Evolutionary conservation across 2,797 vertebrate species (phyloP).

Genomic region (Meriones psammophilus): DNA sequence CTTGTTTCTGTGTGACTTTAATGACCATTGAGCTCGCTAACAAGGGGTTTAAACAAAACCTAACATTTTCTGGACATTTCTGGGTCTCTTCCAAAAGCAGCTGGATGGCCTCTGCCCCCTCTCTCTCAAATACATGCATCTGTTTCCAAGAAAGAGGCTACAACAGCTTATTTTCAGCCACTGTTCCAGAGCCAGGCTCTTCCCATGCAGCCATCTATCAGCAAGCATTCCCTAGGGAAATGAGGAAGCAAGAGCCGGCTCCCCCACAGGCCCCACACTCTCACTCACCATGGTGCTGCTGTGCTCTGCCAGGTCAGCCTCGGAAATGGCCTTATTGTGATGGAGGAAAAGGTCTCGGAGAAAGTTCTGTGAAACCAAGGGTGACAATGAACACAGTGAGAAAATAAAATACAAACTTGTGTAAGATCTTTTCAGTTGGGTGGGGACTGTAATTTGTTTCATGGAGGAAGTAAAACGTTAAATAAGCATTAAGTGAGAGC

Average conservation of each 20-base stretch:
- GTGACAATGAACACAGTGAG: background rate
- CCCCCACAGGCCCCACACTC: rapidly evolving
- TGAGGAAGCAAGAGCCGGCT: rapidly evolving
- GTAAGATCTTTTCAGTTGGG: background rate
- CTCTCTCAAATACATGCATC: background rate
- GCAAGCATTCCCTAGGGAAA: background rate
- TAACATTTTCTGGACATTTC: background rate
- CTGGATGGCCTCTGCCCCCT: background rate
- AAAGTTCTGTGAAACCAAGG: constrained; percentile 90
- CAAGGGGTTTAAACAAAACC: background rate
- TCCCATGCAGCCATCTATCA: background rate
- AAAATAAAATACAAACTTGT: background rate
- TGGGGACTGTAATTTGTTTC: background rate
- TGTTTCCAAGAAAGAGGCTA: background rate
- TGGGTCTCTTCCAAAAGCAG: background rate
- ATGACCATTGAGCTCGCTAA: background rate
- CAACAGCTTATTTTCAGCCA: background rate
- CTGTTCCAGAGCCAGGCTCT: background rate
- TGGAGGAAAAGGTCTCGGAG: constrained; percentile 94
- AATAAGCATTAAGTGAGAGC: background rate
- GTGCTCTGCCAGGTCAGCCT: constrained; percentile 94
- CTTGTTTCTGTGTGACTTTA: background rate
- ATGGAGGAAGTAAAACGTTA: background rate
- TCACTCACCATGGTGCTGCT: constrained; percentile 94
- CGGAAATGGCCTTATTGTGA: constrained; percentile 91